A percentile compares a stretch with the other conserved stretches of the same genome.
These are phyloP conservation scores for Strongylocentrotus purpuratus DNA, from an alignment of 35 echinoderm and acorn worm genomes.

Conservation along the genomic window DNA sequence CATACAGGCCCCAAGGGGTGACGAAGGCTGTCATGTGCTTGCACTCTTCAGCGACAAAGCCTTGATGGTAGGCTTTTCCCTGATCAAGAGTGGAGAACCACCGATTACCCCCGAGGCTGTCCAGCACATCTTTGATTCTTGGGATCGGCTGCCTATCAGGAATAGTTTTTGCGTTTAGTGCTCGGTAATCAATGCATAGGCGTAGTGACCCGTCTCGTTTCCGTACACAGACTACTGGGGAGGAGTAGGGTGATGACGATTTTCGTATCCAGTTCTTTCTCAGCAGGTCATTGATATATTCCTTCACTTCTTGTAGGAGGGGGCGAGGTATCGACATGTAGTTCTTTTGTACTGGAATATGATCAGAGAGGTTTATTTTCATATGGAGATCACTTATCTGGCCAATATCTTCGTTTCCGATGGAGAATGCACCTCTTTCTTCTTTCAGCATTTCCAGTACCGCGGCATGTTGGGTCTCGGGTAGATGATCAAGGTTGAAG, in stretches of 20 bases:
- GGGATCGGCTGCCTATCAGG: too few species aligned
- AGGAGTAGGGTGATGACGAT: conserved; percentile 49
- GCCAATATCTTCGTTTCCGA: conserved; percentile 66
- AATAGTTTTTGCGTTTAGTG: too few species aligned
- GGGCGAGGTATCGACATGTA: conserved; percentile 65
- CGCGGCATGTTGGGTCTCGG: not conserved
- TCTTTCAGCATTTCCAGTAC: conserved; percentile 59
- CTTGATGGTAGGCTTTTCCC: conserved; percentile 62
- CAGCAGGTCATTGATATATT: conserved; percentile 55
- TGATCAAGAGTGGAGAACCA: conserved; percentile 78
- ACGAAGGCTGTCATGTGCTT: conserved; percentile 51
- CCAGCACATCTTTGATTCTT: too few species aligned
- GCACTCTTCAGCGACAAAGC: conserved; percentile 39
- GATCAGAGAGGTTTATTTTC: conserved; percentile 47
- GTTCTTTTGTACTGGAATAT: conserved; percentile 47
- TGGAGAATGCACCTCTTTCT: conserved; percentile 60
- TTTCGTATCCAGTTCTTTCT: conserved; percentile 58
- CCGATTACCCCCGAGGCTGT: conserved; percentile 42
- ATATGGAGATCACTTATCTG: conserved; percentile 27
- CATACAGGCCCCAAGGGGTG: conserved; percentile 73
- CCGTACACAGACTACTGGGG: conserved; percentile 52
- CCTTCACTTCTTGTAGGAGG: conserved; percentile 54
- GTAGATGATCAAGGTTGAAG: conserved; percentile 49
- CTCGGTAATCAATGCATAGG: conserved; percentile 62
- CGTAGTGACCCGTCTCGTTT: conserved; percentile 56